Conservation (phyloP, 2,797 vertebrate genomes). For the Naso thynnoides region DNA sequence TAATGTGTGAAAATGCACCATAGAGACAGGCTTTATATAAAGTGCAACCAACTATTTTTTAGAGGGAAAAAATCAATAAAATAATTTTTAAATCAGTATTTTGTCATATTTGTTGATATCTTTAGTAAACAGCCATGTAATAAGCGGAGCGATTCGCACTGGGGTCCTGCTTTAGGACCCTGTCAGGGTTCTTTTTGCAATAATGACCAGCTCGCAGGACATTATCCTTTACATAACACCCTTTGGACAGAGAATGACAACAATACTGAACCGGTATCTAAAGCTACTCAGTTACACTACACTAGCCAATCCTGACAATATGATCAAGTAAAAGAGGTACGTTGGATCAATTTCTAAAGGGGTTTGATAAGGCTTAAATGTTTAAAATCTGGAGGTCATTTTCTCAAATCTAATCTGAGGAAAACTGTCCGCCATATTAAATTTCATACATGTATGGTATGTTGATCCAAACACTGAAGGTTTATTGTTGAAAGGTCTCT, state of each 20-base stretch:
- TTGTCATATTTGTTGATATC: too few species aligned
- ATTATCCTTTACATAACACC: conserved; percentile 15
- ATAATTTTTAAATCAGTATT: too few species aligned
- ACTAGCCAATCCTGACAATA: conserved; percentile 35
- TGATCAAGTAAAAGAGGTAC: conserved; percentile 16
- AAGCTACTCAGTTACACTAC: conserved; percentile 43
- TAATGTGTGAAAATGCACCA: too few species aligned
- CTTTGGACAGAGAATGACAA: conserved; percentile 49
- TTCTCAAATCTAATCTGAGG: conserved; percentile 29
- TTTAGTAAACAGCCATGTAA: too few species aligned
- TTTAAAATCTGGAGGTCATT: conserved; percentile 22
- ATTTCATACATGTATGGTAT: conserved; percentile 20
- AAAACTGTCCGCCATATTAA: conserved; percentile 11
- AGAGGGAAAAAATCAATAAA: too few species aligned
- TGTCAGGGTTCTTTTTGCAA: too few species aligned
- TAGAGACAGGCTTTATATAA: too few species aligned
- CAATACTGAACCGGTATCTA: conserved; percentile 63
- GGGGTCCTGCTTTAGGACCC: too few species aligned
- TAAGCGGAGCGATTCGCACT: too few species aligned
- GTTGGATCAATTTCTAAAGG: conserved; percentile 14
- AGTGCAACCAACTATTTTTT: too few species aligned
- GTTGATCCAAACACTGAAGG: conserved; percentile 28
- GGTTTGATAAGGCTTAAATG: conserved; percentile 23
- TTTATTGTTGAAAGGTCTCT: conserved; percentile 20
- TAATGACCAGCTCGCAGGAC: too few species aligned